Evolutionary conservation across 2,888 invertebrate species (phyloP).

Genomic region (Alloscopus bannaensis): DNA sequence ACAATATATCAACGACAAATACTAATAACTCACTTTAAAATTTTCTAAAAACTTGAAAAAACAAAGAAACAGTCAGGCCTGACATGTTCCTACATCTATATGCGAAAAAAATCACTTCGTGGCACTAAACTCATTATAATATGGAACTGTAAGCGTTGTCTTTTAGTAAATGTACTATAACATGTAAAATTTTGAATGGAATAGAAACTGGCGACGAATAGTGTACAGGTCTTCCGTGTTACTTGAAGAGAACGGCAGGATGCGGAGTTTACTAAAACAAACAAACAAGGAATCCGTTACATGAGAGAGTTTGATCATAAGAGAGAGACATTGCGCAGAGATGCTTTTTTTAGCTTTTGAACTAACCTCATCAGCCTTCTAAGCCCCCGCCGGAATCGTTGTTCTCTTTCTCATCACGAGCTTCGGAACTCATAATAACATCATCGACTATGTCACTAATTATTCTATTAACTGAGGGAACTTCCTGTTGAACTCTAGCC

Average conservation of each 20-base stretch:
- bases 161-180: constrained; percentile 53
- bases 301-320: too few relatives aligned
- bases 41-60: constrained; percentile 53
- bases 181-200: constrained; percentile 30
- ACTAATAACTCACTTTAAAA: constrained; percentile 47
- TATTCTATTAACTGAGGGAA: constrained; percentile 10
- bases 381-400: constrained; percentile 25
- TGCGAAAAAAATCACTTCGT: constrained; percentile 38
- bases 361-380: constrained; percentile 34
- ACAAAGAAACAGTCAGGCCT: constrained; percentile 22
- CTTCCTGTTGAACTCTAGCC: constrained; percentile 29
- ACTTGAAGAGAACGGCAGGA: constrained; percentile 2
- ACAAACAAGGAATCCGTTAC: neutral
- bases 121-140: constrained; percentile 45
- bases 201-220: constrained; percentile 16
- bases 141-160: constrained; percentile 56
- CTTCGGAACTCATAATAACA: constrained; percentile 27
- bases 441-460: constrained; percentile 17
- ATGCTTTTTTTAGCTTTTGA: too few relatives aligned
- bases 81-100: constrained; percentile 29
- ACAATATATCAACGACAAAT: constrained; percentile 32
- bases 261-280: constrained; percentile 14
- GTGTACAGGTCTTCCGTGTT: neutral
- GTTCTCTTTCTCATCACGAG: constrained; percentile 20
- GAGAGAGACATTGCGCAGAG: too few relatives aligned